phyloP scores from a whole-genome alignment of 2,113 vertebrate genomes.

The Coturnix japonica region DNA sequence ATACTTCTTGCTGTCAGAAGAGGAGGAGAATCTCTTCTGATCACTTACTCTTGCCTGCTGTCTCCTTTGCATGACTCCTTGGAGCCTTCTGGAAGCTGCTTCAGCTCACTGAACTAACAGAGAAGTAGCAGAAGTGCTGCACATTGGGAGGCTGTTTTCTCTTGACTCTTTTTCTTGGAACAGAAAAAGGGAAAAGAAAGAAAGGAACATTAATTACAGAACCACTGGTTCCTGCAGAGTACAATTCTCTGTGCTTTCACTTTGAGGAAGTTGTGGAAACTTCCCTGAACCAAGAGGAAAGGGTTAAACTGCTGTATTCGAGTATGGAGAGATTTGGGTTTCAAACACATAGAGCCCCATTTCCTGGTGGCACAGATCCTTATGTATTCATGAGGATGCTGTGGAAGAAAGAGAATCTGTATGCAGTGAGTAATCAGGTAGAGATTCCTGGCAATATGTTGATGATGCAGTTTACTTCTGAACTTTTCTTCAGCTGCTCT shows the following conservation, averaged over 20 bases:
- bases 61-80: fast-evolving
- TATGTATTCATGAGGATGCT: background rate
- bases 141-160: background rate
- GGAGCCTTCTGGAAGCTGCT: background rate
- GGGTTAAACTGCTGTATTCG: background rate
- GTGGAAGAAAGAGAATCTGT: background rate
- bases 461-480: background rate
- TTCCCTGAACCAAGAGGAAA: background rate
- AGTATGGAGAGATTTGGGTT: background rate
- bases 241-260: background rate
- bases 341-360: background rate
- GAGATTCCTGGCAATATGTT: background rate
- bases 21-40: background rate
- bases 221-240: background rate
- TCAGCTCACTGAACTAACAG: background rate
- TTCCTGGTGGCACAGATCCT: background rate
- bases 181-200: background rate
- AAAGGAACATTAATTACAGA: background rate
- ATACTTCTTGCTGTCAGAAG: background rate
- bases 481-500: background rate
- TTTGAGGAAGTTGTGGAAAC: background rate
- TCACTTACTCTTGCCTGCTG: background rate
- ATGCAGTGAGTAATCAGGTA: constrained; percentile 1
- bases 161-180: background rate
- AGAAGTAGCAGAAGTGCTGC: background rate